Percentiles rank a stretch among this genome's conserved stretches.
These are phyloP conservation scores for Artibeus jamaicensis DNA, from an alignment of 2,797 vertebrate species.

Conservation along the genomic window DNA sequence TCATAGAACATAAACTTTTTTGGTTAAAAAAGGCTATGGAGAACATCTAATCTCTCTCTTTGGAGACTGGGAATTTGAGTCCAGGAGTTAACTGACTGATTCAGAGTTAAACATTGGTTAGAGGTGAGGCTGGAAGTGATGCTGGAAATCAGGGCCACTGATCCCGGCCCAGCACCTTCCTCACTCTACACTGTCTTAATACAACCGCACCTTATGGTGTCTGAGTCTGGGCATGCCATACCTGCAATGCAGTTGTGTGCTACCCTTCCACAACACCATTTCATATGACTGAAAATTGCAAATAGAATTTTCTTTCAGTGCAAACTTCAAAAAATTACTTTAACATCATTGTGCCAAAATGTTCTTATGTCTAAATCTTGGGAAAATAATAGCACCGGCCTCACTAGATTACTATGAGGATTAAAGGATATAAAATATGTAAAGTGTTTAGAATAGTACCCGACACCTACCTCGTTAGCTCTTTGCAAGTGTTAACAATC, in stretches of 20 bases:
- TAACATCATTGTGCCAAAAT: background rate
- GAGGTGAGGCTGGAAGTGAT: background rate
- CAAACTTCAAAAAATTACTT: background rate
- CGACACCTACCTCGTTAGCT: background rate
- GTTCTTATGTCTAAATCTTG: constrained; percentile 8
- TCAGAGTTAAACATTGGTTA: background rate
- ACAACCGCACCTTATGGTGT: background rate
- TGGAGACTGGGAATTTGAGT: background rate
- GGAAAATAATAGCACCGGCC: background rate
- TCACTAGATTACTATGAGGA: background rate
- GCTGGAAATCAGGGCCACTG: background rate
- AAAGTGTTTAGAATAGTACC: background rate
- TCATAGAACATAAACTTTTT: background rate
- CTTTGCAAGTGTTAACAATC: background rate
- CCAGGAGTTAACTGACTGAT: background rate
- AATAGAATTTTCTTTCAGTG: background rate
- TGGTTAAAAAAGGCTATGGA: background rate
- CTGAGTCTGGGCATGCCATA: background rate
- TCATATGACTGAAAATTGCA: background rate
- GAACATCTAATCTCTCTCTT: background rate
- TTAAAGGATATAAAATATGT: background rate
- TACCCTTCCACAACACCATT: background rate
- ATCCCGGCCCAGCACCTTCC: background rate
- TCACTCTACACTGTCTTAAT: background rate
- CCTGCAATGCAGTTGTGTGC: background rate